Percentiles rank a stretch among this genome's conserved stretches.
These are phyloP conservation scores for Netelia fuscicornis DNA, from an alignment of 2,888 invertebrate genomes.

Conservation along the genomic window DNA sequence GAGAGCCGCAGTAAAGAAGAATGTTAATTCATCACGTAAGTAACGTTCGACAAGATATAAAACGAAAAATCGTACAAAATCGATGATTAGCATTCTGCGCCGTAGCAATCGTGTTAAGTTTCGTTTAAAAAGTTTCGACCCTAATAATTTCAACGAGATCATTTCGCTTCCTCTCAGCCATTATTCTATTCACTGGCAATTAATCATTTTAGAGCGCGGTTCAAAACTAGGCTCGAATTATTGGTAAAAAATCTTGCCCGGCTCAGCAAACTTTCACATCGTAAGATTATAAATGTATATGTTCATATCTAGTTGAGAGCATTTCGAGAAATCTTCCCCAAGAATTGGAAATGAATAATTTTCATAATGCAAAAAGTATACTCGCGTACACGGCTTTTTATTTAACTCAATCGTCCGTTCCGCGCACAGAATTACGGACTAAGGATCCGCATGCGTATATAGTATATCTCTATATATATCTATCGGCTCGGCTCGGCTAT, in stretches of 20 bases:
- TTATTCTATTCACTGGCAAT: background rate
- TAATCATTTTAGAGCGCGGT: background rate
- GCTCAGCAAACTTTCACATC: conserved; percentile 21
- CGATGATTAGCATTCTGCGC: background rate
- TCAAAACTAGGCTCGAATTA: background rate
- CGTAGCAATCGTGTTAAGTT: background rate
- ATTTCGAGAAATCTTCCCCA: conserved; percentile 12
- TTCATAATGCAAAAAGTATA: background rate
- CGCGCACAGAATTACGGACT: conserved; percentile 45
- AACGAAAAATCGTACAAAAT: background rate
- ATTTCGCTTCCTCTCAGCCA: background rate
- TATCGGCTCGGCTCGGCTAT: conserved; percentile 45
- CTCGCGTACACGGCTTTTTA: conserved; percentile 28
- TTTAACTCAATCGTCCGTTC: conserved; percentile 59
- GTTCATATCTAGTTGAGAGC: background rate
- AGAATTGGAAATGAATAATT: conserved; percentile 31
- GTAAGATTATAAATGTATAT: background rate
- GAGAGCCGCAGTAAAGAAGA: conserved; percentile 60
- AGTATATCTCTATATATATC: background rate
- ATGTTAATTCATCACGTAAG: conserved; percentile 81
- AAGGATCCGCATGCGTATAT: conserved; percentile 27
- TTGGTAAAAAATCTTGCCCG: conserved; percentile 1
- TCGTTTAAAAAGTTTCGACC: background rate
- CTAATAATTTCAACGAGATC: background rate
- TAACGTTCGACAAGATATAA: conserved; percentile 55